Base-by-base conservation (phyloP, 2,113 vertebrate genomes). In the Rhadina sibilatrix region DNA sequence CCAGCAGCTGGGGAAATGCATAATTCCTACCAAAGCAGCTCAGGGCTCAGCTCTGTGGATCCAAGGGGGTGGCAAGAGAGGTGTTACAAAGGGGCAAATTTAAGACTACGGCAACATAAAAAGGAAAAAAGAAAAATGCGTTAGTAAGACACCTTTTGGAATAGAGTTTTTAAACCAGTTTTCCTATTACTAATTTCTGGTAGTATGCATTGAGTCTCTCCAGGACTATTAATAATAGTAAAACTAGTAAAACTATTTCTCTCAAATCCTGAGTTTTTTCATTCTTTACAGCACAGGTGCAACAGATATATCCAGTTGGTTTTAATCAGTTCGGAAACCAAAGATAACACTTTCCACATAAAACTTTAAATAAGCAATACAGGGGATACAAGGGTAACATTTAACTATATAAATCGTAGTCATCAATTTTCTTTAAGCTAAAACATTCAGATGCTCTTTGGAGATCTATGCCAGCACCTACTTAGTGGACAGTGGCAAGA, bases 261-360 rank as follows among this genome's bases (percentile, higher is more conserved):
- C 13, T 87, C 20, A 81, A 74, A 70, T 31, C 3, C 9, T 79
- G 31, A 47, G 28, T 60, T 71, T 71, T 78, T 65, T 68, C 6
- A 9, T 76, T 79, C 42, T 59, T 86, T 74, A 63, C 52, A 88
- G 92, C 54, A 68, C 52, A 93, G 79, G 69, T 90, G 50, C 56
- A 79, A 50, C 60, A 88, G 77, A 83, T 91, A 31, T 85, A 69
- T 87, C 59, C 37, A 70, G 57, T 83, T 95, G 74, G 74, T 95
- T 94, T 93, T 90, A 83, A 89, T 86, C 42, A 27, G 23, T 70
- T 93, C 93, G 68, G 42, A 93, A 96, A 94, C 92, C 42, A 89
- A 96, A 80, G 54, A 57, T 59, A 88, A 52, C 60, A 66, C 64
- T 63, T 92, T 80, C 79, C 50, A 89, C 72, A 35, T 83, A 23